phyloP scores from a whole-genome alignment of 2,888 invertebrate species.

The Eilema caniola region DNA sequence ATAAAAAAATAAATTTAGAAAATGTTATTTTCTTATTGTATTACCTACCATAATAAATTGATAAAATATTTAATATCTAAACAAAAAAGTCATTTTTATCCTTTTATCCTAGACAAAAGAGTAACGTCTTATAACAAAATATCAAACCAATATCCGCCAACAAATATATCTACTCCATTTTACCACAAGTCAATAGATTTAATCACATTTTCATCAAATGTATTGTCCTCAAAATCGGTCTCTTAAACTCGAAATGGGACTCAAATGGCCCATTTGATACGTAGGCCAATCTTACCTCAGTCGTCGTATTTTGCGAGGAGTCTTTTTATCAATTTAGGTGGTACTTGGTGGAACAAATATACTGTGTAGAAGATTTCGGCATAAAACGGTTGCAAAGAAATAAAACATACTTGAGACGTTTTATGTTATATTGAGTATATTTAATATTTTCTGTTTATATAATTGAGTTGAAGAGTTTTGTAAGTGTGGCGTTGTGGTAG shows the following conservation, averaged over 20 bases:
- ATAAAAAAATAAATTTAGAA: too few relatives aligned
- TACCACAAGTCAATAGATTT: background rate
- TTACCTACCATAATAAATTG: too few relatives aligned
- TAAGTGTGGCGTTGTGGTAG: background rate
- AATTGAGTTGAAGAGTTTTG: background rate
- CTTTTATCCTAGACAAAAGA: too few relatives aligned
- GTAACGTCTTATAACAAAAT: background rate
- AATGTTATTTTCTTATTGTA: too few relatives aligned
- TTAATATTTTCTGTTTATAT: background rate
- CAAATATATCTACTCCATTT: background rate
- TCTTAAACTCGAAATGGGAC: background rate
- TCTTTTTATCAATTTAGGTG: background rate
- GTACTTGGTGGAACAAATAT: background rate
- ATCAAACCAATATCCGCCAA: background rate
- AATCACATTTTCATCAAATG: background rate
- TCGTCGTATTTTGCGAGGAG: background rate
- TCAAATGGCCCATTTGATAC: slow-evolving; percentile 2
- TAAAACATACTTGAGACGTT: background rate
- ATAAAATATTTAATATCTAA: too few relatives aligned
- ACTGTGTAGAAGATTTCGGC: background rate
- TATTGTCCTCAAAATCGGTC: background rate
- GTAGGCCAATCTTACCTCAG: background rate
- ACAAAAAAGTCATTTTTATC: too few relatives aligned
- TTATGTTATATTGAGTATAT: background rate
- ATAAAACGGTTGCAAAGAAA: background rate